These are phyloP conservation scores for Lutraria rhynchaena DNA, from an alignment of 1,140 invertebrate genomes.

Conservation along the genomic window DNA sequence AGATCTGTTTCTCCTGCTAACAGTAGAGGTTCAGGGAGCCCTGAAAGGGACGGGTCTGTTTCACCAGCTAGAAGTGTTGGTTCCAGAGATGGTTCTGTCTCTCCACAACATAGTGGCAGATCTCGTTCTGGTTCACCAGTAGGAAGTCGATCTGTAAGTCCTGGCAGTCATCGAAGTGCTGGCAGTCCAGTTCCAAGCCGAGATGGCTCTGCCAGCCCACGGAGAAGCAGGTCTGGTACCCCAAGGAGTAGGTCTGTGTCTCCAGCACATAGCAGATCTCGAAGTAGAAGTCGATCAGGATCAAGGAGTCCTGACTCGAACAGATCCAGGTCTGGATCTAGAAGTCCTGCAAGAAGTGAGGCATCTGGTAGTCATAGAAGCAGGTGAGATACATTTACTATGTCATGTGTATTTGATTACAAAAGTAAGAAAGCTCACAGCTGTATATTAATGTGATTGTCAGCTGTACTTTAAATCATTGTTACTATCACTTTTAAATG, in stretches of 20 bases:
- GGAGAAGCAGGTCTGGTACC: conserved; percentile 40
- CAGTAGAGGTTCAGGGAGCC: conserved; percentile 5
- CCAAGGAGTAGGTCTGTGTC: background rate
- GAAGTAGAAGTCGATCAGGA: conserved; percentile 33
- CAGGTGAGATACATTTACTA: conserved; percentile 22
- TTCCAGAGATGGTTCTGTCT: conserved; percentile 53
- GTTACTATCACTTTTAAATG: too few species aligned
- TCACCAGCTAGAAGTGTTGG: conserved; percentile 3
- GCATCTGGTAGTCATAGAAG: conserved; percentile 57
- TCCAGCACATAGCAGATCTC: conserved; percentile 21
- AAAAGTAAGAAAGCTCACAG: too few species aligned
- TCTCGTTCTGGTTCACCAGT: conserved; percentile 56
- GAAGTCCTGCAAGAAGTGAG: conserved; percentile 45
- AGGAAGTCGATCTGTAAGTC: conserved; percentile 58
- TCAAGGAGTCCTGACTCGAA: conserved; percentile 28
- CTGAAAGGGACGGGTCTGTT: background rate
- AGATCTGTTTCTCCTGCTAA: conserved; percentile 9
- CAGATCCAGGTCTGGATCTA: conserved; percentile 35
- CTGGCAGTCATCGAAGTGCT: conserved; percentile 44
- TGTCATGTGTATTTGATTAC: too few species aligned
- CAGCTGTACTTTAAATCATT: too few species aligned
- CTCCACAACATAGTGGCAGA: conserved; percentile 35
- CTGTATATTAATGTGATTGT: too few species aligned
- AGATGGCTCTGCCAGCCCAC: conserved; percentile 22
- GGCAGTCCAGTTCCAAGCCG: background rate